Percentiles rank a stretch among this genome's conserved stretches.
Evolutionary conservation across 2,113 vertebrate genomes (phyloP).

Genomic region (Zapus hudsonius): DNA sequence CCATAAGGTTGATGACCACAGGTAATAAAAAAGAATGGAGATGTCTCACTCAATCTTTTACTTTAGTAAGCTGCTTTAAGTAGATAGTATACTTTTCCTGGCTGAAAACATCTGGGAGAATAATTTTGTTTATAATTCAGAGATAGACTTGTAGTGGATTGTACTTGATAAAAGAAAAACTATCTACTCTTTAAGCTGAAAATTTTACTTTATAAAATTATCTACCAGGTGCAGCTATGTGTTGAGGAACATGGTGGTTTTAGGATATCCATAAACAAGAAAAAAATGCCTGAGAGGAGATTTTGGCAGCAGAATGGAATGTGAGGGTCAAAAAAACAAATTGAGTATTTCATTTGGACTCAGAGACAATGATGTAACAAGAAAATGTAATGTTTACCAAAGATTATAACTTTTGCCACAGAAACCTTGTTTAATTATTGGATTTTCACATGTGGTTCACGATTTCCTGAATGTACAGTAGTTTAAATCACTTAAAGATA

Average conservation of each 20-base stretch:
- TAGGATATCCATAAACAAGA: background rate
- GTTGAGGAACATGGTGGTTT: background rate
- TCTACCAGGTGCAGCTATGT: too few species aligned
- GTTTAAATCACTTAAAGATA: background rate
- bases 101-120: slow-evolving; percentile 11
- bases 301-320: background rate
- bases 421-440: background rate
- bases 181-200: background rate
- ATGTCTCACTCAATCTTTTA: background rate
- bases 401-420: background rate
- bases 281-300: background rate
- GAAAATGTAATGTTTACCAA: background rate
- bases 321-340: background rate
- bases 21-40: background rate
- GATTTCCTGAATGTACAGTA: background rate
- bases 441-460: background rate
- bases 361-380: background rate
- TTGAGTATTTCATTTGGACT: background rate
- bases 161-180: too few species aligned
- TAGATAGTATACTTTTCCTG: background rate
- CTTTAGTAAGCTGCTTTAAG: background rate
- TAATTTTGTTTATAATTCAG: background rate
- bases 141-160: background rate
- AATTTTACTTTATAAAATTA: too few species aligned
- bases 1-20: background rate